Base-by-base conservation (phyloP, 2,888 invertebrate genomes). In the Nomada flava region DNA sequence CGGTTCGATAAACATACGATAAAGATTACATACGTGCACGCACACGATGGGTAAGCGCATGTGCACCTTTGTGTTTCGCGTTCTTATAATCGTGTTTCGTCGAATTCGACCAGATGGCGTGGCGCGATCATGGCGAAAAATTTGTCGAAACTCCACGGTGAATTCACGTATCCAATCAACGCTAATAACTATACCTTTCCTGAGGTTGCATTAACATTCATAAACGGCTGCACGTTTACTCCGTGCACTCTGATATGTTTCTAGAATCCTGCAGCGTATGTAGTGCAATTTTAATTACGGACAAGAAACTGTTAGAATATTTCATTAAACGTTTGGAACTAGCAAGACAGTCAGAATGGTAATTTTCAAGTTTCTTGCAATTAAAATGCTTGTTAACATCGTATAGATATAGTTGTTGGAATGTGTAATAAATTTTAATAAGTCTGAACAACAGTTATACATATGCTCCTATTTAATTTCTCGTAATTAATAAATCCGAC, bases 11-110 rank as follows among this genome's bases (percentile, higher is more conserved):
- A 72, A 76, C 69, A 36, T 36, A 5, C 29, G 20, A 20, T 57
- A 44, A 52, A 57, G 59, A 47, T 42, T 53, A 53, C 26, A 64
- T 64, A 72, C 63, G 44, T 55, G 63, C 44, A 64, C 64, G 64
- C 53, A 64, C 64, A 72, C 23, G 72, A 63, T 42, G 42, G 64
- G n/a, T 36, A 20, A 11, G 62, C 62, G 63, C 62, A 72, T 42
- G 63, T 69, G 50, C 71, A 20, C 83, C 79, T 75, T 53, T 72
- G 52, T 68, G 77, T 76, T 68, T 69, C 36, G 23, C 18, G 20
- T 64, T 26, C 64, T 73, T 55, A 64, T 64, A 55, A 26, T 13
- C 2, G 20, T n/a, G 2, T 64, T n/a, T 64, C 44, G 44, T 10
- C 26, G 44, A 10, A 15, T 13, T 42, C 18, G n/a, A 26, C 65